Conservation (phyloP, 53 echinoderm and acorn worm species). For the Astropecten irregularis region DNA sequence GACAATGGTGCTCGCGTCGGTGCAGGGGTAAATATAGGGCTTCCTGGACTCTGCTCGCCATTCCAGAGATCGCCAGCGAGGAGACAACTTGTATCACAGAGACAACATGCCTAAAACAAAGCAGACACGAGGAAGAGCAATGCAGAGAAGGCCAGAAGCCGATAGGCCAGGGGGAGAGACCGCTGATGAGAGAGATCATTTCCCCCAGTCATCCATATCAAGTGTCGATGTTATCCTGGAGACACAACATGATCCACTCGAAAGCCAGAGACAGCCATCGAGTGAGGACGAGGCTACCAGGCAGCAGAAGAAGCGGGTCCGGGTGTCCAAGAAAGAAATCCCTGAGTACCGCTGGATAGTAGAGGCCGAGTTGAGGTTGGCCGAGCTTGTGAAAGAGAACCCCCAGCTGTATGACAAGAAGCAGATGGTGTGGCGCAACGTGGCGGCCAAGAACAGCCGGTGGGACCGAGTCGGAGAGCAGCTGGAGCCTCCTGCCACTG, state of each 20-base stretch:
- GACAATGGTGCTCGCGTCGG: no score
- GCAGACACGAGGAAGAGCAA: constrained; percentile 23
- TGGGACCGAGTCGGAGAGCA: constrained; percentile 33
- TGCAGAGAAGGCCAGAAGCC: constrained; percentile 35
- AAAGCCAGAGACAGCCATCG: no score
- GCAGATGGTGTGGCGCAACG: constrained; percentile 19
- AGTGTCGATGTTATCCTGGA: constrained; percentile 58
- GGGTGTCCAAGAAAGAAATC: no score
- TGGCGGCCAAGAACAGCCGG: constrained; percentile 45
- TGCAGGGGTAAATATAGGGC: no score
- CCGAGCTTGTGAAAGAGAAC: no score
- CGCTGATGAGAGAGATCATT: constrained; percentile 54
- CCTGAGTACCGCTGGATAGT: no score
- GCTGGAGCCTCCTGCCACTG: no score
- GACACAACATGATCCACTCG: not conserved
- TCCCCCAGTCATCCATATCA: constrained; percentile 63
- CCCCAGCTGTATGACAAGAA: not conserved
- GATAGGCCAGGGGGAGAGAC: constrained; percentile 60
- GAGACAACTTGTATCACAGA: constrained; percentile 7
- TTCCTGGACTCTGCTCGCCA: no score
- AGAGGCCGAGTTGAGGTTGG: no score
- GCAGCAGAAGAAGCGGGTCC: no score
- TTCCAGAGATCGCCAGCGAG: no score
- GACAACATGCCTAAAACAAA: constrained; percentile 49
- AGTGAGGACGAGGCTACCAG: no score